Percentiles rank a stretch among this genome's conserved stretches.
These are phyloP conservation scores for Prionailurus viverrinus DNA, from an alignment of 2,113 vertebrate genomes.

Conservation along the genomic window DNA sequence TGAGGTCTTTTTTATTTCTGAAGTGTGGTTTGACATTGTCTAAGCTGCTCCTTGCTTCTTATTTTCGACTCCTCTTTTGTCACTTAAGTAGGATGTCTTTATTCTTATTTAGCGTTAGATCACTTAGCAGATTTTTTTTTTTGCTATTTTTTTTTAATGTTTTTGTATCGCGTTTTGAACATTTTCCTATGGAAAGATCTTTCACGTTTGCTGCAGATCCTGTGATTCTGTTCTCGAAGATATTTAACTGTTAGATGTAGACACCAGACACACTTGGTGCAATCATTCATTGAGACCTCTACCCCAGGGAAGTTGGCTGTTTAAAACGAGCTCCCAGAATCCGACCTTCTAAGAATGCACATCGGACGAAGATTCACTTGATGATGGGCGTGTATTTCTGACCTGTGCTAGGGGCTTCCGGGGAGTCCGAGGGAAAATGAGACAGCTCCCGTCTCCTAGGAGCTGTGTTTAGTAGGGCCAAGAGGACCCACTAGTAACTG, in stretches of 20 bases:
- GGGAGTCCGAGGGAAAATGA: background rate
- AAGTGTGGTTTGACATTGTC: slow-evolving; percentile 74
- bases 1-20: slow-evolving; percentile 74
- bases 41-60: slow-evolving; percentile 74
- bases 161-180: slow-evolving; percentile 36
- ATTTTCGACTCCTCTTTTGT: slow-evolving; percentile 78
- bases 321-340: background rate
- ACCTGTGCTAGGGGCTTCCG: background rate
- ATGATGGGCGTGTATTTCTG: fast-evolving
- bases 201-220: background rate
- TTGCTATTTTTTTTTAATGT: background rate
- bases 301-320: background rate
- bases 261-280: background rate
- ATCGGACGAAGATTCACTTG: fast-evolving
- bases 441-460: background rate
- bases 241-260: background rate
- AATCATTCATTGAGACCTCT: background rate
- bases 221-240: slow-evolving; percentile 48
- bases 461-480: background rate
- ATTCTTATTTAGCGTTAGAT: slow-evolving; percentile 70
- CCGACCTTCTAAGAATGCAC: background rate
- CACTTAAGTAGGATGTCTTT: slow-evolving; percentile 76
- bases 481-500: background rate
- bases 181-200: background rate
- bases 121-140: slow-evolving; percentile 46